A percentile compares a stretch with the other conserved stretches of the same genome.
Evolutionary conservation across 2,113 vertebrate species (phyloP).

Genomic region (Podiceps cristatus): DNA sequence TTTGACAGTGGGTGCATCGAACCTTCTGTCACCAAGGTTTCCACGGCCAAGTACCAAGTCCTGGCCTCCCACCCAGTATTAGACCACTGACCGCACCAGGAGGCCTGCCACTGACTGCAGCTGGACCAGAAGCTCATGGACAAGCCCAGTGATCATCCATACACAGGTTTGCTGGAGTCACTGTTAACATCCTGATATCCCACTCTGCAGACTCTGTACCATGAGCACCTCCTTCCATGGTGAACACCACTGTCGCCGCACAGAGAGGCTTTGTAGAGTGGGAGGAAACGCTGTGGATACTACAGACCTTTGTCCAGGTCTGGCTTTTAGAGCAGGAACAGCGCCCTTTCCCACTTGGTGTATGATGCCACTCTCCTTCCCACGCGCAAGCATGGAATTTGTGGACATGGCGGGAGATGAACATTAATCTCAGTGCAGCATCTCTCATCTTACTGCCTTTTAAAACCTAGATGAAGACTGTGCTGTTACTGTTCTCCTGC

Average conservation of each 20-base stretch:
- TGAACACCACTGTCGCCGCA: neutral
- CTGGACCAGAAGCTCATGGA: neutral
- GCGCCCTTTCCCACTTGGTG: neutral
- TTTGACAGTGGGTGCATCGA: neutral
- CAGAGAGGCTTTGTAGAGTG: neutral
- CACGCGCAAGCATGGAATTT: neutral
- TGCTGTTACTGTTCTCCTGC: constrained; percentile 22
- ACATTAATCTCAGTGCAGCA: neutral
- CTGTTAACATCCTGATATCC: neutral
- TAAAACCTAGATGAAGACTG: neutral
- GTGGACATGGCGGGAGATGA: neutral
- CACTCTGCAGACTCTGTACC: neutral
- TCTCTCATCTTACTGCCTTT: constrained; percentile 14
- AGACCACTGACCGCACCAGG: neutral
- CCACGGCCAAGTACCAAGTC: neutral
- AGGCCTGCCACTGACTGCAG: neutral
- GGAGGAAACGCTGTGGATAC: neutral
- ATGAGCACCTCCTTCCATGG: neutral
- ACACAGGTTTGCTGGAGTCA: neutral
- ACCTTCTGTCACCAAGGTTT: neutral
- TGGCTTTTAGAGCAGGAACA: neutral
- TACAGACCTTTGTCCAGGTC: neutral
- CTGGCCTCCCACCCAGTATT: neutral
- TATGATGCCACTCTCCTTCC: neutral
- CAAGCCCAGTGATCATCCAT: neutral